Percentiles rank a stretch among this genome's conserved stretches.
These are phyloP conservation scores for Catharus minimus DNA, from an alignment of 2,113 vertebrate genomes.

Conservation along the genomic window DNA sequence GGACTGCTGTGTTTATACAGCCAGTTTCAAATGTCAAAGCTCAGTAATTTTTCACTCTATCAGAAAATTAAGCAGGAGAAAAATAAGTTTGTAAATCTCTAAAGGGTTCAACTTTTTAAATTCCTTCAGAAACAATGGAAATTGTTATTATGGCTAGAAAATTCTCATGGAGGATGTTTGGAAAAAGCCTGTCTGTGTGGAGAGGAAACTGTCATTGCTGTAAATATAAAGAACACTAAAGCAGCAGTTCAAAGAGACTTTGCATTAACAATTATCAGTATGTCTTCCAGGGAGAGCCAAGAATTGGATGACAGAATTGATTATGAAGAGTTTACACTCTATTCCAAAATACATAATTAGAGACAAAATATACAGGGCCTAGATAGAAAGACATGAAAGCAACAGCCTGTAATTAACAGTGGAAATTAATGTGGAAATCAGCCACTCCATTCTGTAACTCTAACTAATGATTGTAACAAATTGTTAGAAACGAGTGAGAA, in stretches of 20 bases:
- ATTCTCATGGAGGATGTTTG: not conserved
- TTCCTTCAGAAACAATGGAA: not conserved
- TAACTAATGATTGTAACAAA: not conserved
- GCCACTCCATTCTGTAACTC: not conserved
- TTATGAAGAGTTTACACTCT: not conserved
- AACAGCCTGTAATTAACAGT: constrained; percentile 21
- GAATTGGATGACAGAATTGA: not conserved
- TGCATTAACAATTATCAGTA: not conserved
- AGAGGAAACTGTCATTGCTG: not conserved
- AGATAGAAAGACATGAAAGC: constrained; percentile 18
- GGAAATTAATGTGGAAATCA: not conserved
- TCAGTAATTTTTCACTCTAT: not conserved
- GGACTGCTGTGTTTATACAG: constrained; percentile 1
- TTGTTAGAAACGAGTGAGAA: not conserved
- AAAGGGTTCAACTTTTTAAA: not conserved
- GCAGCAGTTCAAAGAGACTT: constrained; percentile 1
- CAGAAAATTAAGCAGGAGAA: not conserved
- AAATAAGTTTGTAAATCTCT: not conserved
- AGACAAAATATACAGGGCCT: constrained; percentile 14
- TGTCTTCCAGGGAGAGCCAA: not conserved
- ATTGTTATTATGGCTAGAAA: not conserved
- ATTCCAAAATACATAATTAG: constrained; percentile 13
- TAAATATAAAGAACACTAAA: not conserved
- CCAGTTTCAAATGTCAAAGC: not conserved
- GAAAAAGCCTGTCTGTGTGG: not conserved